phyloP scores from a whole-genome alignment of 2,797 vertebrate genomes.

The Halcyon chelicuti region DNA sequence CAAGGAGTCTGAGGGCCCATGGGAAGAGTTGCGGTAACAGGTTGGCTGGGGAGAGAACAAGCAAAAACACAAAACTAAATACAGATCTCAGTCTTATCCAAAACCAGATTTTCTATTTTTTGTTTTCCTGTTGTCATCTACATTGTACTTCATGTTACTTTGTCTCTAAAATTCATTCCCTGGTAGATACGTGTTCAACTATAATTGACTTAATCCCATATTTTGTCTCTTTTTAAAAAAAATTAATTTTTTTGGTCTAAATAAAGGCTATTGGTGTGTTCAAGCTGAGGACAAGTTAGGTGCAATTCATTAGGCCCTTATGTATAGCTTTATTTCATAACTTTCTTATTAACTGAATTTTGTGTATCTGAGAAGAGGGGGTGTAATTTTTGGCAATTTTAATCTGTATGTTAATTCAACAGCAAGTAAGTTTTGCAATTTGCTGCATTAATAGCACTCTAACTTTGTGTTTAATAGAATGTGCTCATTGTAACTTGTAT shows the following conservation, averaged over 20 bases:
- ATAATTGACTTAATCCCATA: neutral
- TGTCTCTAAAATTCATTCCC: neutral
- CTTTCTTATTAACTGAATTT: neutral
- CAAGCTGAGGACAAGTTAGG: neutral
- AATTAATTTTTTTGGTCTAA: neutral
- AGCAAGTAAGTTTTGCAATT: neutral
- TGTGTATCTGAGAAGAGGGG: neutral
- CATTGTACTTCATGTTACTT: neutral
- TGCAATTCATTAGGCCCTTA: neutral
- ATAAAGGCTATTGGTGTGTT: neutral
- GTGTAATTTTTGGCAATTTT: neutral
- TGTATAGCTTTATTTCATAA: neutral
- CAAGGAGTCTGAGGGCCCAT: slow-evolving; percentile 38
- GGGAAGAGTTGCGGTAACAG: slow-evolving; percentile 57
- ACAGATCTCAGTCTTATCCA: neutral
- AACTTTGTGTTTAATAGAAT: neutral
- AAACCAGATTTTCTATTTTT: rapidly evolving
- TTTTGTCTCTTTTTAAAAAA: neutral
- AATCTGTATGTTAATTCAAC: neutral
- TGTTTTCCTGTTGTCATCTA: neutral
- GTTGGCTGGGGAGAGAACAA: slow-evolving; percentile 16
- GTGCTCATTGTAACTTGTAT: neutral
- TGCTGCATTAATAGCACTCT: neutral
- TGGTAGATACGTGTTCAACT: neutral
- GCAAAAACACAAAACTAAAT: neutral